Evolutionary conservation across 2,888 invertebrate genomes (phyloP), one percentile per base, ranked within the genome.

Genomic region (Ornithoptera priamus): DNA sequence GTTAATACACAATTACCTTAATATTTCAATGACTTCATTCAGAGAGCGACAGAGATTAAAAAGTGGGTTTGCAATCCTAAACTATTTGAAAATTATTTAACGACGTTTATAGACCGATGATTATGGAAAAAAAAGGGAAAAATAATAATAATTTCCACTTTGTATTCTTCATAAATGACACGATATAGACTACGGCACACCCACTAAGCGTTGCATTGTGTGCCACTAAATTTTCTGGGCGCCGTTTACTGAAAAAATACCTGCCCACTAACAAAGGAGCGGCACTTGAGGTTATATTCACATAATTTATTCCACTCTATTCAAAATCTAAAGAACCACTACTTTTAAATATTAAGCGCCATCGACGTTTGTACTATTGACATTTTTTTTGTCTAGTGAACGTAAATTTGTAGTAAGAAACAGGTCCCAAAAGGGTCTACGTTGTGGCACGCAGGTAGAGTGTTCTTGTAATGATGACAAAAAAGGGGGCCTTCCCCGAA

Each of bases 341-440:
- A 74, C 76, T 80, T 86, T 85, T 82, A 78, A 84, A 80, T 82
- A 77, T 72, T 87, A 85, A 91, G 91, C 91, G 91, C 91, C 91
- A 90, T 86, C 82, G 81, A 65, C 58, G 67, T 63, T 67, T 79
- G 76, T 68, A 73, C 81, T 85, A 85, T 85, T 85, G 81, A 80
- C 74, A 73, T 83, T 84, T 89, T 86, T 85, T 76, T 73, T 74
- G 58, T 70, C 58, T n/a, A 65, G 67, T 78, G 78, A 74, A 74
- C 88, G 86, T 90, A 89, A 81, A 79, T 81, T 84, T 81, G 87
- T 90, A 91, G 90, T 90, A 78, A 67, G 78, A 76, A 81, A 83
- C 82, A 82, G 84, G 84, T 84, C 77, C 77, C 74, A 62, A 67
- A 46, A 68, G 75, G 77, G 80, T 79, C 71, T 77, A 77, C 76